Evolutionary conservation across 2,888 invertebrate genomes (phyloP), one percentile per base, ranked within the genome.

Genomic region (Eilema caniola): DNA sequence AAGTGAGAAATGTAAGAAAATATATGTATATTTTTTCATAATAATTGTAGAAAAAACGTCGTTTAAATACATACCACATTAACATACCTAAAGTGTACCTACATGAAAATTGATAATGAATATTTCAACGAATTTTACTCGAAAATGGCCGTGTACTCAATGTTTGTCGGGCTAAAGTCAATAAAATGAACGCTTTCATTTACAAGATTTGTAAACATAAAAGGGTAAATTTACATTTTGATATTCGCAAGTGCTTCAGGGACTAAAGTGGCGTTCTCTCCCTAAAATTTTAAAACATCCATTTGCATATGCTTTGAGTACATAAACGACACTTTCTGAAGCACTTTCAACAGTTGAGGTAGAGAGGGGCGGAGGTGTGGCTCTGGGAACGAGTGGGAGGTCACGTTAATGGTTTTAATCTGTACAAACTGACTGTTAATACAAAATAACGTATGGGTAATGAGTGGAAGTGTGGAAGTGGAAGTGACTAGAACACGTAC

Each of bases 301-400:
- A 95, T 95, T 95, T 95, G 95, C 95, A 95, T 95, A 95, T 94
- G 94, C 95, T 95, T 95, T 95, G 94, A 92, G 93, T 93, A 94
- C 91, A 94, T 95, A 95, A 95, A 95, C 95, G 95, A 94, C 95
- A 93, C 94, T 95, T 93, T 94, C 94, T 93, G 89, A 78, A 92
- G 92, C 92, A 92, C 93, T 94, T 93, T 92, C 88, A 85, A 83
- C 78, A 81, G 82, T 81, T 71, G 75, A 83, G 61, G 66, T 25
- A 67, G 71, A 62, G 65, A 66, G 66, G 67, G 28, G 70, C 59
- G 75, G 84, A 75, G 82, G 62, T 72, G 73, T 66, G 79, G n/a
- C 23, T 62, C 37, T 62, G 33, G 77, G 82, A 79, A 77, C 68
- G 73, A 72, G 83, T 78, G 77, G 70, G 73, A 73, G 71, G 75